phyloP scores from a whole-genome alignment of 64 coral and sea anemone species.

The Hydrozoanthus tunicans region DNA sequence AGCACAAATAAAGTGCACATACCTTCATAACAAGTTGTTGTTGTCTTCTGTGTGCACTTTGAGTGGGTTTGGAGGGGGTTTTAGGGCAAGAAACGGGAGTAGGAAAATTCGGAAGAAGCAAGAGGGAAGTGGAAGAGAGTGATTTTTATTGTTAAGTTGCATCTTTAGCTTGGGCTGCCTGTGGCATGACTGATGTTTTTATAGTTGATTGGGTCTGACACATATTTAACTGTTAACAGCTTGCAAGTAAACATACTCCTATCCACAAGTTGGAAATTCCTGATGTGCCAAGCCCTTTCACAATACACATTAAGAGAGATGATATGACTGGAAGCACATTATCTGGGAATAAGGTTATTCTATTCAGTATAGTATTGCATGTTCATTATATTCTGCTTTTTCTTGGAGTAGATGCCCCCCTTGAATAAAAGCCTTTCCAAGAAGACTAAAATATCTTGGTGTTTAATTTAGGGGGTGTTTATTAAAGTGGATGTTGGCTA shows the following conservation, averaged over 20 bases:
- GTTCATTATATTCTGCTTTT: background rate
- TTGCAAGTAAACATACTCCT: conserved; percentile 53
- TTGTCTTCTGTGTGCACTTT: no score
- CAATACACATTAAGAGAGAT: conserved; percentile 59
- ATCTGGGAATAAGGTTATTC: conserved; percentile 65
- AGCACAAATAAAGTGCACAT: no score
- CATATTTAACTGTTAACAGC: conserved; percentile 5
- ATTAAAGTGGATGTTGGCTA: no score
- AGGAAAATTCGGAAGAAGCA: no score
- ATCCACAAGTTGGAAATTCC: conserved; percentile 54
- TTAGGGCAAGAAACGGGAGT: no score
- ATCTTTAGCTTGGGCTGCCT: background rate
- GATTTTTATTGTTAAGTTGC: background rate
- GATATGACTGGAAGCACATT: conserved; percentile 65
- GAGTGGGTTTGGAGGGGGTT: no score
- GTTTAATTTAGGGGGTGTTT: no score
- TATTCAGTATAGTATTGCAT: background rate
- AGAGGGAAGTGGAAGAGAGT: no score
- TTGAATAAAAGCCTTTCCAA: no score
- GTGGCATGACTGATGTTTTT: background rate
- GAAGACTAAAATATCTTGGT: no score
- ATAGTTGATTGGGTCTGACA: background rate
- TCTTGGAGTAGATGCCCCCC: no score
- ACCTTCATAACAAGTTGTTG: no score
- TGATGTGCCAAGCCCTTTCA: conserved; percentile 46